These are phyloP conservation scores for Perizoma affinitatum DNA, from an alignment of 2,888 invertebrate species.

Conservation along the genomic window DNA sequence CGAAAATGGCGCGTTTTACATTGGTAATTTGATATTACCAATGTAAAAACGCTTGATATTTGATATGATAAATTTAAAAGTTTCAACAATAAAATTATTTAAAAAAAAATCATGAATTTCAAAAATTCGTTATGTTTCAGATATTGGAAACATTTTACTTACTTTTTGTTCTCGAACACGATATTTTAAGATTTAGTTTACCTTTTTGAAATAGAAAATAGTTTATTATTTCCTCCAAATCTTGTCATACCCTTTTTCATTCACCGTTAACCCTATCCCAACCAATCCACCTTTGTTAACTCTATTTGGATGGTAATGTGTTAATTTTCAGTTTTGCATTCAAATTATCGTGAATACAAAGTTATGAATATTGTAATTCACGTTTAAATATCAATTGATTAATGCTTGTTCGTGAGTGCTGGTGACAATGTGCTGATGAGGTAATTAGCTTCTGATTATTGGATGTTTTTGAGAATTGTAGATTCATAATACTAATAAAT, in stretches of 20 bases:
- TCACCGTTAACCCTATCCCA: constrained; percentile 34
- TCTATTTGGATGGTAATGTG: constrained; percentile 81
- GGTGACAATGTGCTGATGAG: constrained; percentile 51
- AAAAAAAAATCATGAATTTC: no score
- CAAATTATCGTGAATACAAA: constrained; percentile 58
- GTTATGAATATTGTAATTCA: constrained; percentile 78
- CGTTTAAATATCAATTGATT: constrained; percentile 67
- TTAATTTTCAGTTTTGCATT: constrained; percentile 81
- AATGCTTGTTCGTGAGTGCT: constrained; percentile 55
- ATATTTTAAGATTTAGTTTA: no score
- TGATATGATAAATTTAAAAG: no score
- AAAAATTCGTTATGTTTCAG: no score
- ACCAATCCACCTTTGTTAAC: constrained; percentile 67
- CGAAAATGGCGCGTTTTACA: no score
- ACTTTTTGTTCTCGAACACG: no score
- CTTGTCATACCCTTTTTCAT: constrained; percentile 5
- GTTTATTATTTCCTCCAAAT: not conserved
- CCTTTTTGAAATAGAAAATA: no score
- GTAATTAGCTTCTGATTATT: constrained; percentile 40
- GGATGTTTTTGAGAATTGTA: constrained; percentile 24
- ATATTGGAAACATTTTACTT: no score
- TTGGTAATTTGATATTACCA: no score
- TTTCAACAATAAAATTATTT: no score
- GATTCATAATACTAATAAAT: no score
- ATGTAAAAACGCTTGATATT: no score